Evolutionary conservation across 2,888 invertebrate species (phyloP), one percentile per base, ranked within the genome.

Genomic region (Clepsis dumicolana): DNA sequence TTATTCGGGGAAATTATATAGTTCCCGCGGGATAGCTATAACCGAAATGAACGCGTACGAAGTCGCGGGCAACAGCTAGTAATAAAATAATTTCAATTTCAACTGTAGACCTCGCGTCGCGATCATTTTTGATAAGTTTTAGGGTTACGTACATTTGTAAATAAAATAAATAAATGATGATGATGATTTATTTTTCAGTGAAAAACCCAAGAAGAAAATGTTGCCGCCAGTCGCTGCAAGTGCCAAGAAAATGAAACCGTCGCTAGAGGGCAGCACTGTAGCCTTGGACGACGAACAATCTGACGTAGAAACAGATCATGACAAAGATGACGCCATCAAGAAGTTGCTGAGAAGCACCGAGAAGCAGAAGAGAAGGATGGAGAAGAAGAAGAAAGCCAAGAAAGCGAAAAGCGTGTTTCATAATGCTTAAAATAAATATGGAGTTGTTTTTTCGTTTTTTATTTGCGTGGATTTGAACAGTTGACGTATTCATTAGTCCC

Each of bases 361-460:
- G 82, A 90, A 86, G 76, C 80, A 82, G 73, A 94, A 93, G 80
- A 80, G 81, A 60, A 88, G 83, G 69, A 76, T 90, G 10, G 90
- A 91, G 63, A 87, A 91, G 79, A 83, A 79, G 75, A 93, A 84
- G 63, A 82, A 75, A 2, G 86, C 91, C 75, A 94, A 88, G 80
- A 91, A 89, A 72, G 85, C 88, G 0, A 93, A 90, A 75, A 93
- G 93, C 71, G 84, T 94, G 0, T 94, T 89, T 70, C 85, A 91
- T 84, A 93, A 91, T 80, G 91, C 91, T 74, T 94, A 80, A 76
- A 82, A 84, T 81, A 80, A 77, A 80, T 14, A 21, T 56, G 10
- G 12, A 38, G 32, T 48, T 65, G 4, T 32, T 27, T 14, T 32
- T 27, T 14, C 14, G 54, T 27, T 48, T 70, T 14, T 65, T 60